Percentiles rank a stretch among this genome's conserved stretches.
Evolutionary conservation across 1,140 invertebrate genomes (phyloP).

Genomic region (Drosophila seguyi): DNA sequence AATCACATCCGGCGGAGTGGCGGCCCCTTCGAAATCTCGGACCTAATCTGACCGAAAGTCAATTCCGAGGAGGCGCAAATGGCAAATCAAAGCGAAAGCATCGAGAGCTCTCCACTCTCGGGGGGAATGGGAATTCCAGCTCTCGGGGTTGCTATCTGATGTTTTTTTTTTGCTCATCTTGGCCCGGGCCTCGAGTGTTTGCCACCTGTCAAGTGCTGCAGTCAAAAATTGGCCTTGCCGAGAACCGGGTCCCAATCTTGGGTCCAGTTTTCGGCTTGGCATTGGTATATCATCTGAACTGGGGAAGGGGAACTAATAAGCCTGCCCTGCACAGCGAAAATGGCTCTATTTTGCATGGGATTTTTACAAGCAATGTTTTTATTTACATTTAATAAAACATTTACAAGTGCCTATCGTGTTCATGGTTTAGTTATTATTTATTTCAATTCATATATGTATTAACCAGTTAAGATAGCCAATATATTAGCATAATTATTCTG

Average conservation of each 20-base stretch:
- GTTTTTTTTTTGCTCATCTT: conserved; percentile 52
- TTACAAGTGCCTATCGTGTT: not conserved
- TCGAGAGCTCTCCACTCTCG: conserved; percentile 1
- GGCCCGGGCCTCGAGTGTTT: conserved; percentile 47
- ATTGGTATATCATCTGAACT: not conserved
- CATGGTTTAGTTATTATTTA: not conserved
- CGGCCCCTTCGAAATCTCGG: conserved; percentile 33
- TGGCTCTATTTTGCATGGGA: too few relatives aligned
- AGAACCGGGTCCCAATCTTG: conserved; percentile 17
- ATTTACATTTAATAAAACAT: not conserved
- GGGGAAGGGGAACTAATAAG: conserved; percentile 35
- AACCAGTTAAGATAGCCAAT: not conserved
- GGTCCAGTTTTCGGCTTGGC: conserved; percentile 21
- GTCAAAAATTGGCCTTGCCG: conserved; percentile 45
- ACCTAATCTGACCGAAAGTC: conserved; percentile 53
- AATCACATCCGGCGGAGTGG: conserved; percentile 38
- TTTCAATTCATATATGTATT: not conserved
- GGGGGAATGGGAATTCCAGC: conserved; percentile 15
- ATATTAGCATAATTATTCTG: not conserved
- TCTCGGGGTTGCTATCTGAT: conserved; percentile 48
- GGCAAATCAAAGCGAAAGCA: conserved; percentile 67
- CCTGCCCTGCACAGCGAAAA: conserved; percentile 24
- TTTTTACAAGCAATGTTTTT: too few relatives aligned
- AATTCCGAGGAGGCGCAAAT: conserved; percentile 30
- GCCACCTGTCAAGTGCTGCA: conserved; percentile 71